Evolutionary conservation across 2,113 vertebrate species (phyloP), one percentile per base, ranked within the genome.

Genomic region (Halichoeres trimaculatus): DNA sequence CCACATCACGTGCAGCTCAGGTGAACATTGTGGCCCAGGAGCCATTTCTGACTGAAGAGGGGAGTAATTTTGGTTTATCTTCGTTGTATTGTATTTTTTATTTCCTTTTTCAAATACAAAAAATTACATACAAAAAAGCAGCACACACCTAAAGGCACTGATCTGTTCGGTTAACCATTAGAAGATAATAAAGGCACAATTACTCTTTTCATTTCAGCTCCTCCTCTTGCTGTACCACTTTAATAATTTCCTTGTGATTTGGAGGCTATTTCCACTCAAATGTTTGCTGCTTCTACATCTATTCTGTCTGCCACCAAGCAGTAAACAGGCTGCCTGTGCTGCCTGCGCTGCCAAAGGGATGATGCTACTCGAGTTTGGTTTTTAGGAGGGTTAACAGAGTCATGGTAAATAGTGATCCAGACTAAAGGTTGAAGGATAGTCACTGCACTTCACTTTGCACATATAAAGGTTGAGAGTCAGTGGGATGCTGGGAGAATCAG

Each of bases 381-480:
- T 1, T 30, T 20, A 35, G 48, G 40, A 26, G 30, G 52, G 62
- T 64, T 62, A 48, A 47, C 0, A 24, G 73, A 73, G n/a, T 35
- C 65, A 77, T 51, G 52, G 40, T 73, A 50, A 3, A 53, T 54
- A 23, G 59, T 66, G 3, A 50, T 19, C 4, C 40, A 64, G 69
- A 71, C 67, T 55, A 51, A 68, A 60, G 63, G 68, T 55, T 40
- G 60, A 34, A 64, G 65, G 80, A 57, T 11, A 64, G 57, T 71
- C 73, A 83, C 73, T 57, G 70, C 52, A 74, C 52, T 73, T 23
- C 53, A 52, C 34, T 16, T 68, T 84, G 63, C 73, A 77, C 12
- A 52, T 14, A 0, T 19, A 59, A 73, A 54, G 22, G 41, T 78
- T 70, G 54, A 80, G 51, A 40, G 61, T 70, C 55, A 74, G 56